A percentile compares a stretch with the other conserved stretches of the same genome.
Conservation (phyloP, 2,888 invertebrate genomes). For the Acrocyrtus sp. region DNA sequence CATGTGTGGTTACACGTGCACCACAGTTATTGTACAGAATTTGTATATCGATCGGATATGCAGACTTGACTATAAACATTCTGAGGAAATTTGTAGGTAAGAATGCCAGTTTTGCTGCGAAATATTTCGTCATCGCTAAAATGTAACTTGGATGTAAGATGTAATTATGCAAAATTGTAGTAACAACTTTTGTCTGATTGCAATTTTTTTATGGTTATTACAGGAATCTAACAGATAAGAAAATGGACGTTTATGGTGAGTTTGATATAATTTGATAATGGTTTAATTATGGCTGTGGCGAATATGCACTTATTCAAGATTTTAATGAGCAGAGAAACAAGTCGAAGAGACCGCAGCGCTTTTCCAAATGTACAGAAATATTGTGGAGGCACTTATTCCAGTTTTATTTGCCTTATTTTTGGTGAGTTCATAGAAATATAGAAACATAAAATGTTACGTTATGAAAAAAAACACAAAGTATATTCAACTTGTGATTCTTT, state of each 20-base stretch:
- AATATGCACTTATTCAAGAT: too few relatives aligned
- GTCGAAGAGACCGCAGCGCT: conserved; percentile 49
- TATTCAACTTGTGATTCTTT: conserved; percentile 7
- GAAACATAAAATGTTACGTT: background rate
- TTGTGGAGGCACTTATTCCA: conserved; percentile 76
- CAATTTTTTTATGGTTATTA: background rate
- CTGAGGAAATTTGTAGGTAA: conserved; percentile 38
- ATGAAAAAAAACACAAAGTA: background rate
- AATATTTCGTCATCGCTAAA: too few relatives aligned
- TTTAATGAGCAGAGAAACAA: conserved; percentile 49
- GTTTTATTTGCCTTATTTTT: conserved; percentile 77
- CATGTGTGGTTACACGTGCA: conserved; percentile 53
- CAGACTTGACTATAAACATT: conserved; percentile 33
- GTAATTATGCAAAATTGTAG: background rate
- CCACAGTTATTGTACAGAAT: conserved; percentile 58
- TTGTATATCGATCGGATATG: conserved; percentile 60
- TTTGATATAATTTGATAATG: too few relatives aligned
- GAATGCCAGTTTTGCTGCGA: conserved; percentile 28
- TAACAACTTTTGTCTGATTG: background rate
- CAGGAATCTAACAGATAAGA: conserved; percentile 31
- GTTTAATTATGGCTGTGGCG: too few relatives aligned
- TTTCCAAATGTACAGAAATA: conserved; percentile 65
- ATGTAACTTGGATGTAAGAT: too few relatives aligned
- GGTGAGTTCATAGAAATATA: conserved; percentile 68
- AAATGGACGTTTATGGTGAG: conserved; percentile 21